Conservation (phyloP, 2,888 invertebrate species). For the Patella pellucida region DNA sequence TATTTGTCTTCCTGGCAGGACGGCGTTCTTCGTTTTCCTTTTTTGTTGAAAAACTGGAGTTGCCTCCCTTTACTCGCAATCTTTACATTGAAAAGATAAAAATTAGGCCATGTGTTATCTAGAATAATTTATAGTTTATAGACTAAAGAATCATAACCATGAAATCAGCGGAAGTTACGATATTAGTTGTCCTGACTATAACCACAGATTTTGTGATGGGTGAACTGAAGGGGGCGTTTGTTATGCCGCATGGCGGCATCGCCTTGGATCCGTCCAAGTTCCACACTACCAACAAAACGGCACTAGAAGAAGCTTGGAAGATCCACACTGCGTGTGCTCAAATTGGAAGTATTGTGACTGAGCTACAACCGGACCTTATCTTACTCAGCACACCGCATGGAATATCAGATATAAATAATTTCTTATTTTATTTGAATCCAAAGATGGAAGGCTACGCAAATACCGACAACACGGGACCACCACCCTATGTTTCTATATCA, state of each 20-base stretch:
- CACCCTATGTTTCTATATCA: conserved; percentile 44
- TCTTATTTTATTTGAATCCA: conserved; percentile 45
- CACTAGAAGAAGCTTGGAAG: conserved; percentile 38
- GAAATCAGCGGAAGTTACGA: too few species aligned
- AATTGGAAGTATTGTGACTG: conserved; percentile 39
- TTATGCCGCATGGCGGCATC: conserved; percentile 51
- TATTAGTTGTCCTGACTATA: too few species aligned
- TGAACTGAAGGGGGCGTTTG: conserved; percentile 21
- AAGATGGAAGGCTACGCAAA: conserved; percentile 36
- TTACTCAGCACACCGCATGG: conserved; percentile 51
- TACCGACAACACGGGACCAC: conserved; percentile 47
- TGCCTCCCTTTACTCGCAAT: too few species aligned
- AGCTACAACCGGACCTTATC: conserved; percentile 40
- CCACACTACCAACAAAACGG: conserved; percentile 47
- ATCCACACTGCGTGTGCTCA: conserved; percentile 41
- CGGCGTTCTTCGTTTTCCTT: too few species aligned
- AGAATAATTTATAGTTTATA: too few species aligned
- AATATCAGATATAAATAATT: conserved; percentile 45
- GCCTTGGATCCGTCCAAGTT: conserved; percentile 47
- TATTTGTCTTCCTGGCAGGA: too few species aligned
- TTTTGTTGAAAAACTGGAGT: too few species aligned
- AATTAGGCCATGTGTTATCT: too few species aligned
- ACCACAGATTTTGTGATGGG: too few species aligned
- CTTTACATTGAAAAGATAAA: too few species aligned
- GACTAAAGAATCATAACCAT: too few species aligned